Percentiles rank a stretch among this genome's conserved stretches.
Conservation (phyloP, 2,888 invertebrate species). For the Trilocha varians region DNA sequence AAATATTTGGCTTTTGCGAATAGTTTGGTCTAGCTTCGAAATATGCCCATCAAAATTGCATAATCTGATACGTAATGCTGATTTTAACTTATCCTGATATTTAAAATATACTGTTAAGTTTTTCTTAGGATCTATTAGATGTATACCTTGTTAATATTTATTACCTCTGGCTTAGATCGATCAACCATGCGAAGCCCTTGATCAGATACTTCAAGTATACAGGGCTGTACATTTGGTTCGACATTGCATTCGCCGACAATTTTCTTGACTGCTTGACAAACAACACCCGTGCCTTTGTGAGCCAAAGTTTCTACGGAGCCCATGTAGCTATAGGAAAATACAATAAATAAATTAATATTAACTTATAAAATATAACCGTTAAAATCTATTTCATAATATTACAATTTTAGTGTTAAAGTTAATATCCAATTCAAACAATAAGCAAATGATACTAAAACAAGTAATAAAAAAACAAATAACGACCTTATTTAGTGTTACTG, state of each 20-base stretch:
- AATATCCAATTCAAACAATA: no score
- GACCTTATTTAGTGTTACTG: no score
- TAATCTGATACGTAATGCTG: no score
- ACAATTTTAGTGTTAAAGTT: no score
- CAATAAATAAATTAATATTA: slow-evolving; percentile 3
- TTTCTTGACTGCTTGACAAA: slow-evolving; percentile 92
- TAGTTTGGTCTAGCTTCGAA: background rate
- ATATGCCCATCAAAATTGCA: background rate
- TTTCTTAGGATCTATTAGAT: no score
- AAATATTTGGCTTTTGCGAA: background rate
- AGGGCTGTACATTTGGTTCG: slow-evolving; percentile 84
- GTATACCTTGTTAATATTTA: no score
- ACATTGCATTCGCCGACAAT: slow-evolving; percentile 80
- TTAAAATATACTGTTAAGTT: no score
- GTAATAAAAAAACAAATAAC: no score
- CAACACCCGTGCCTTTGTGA: slow-evolving; percentile 97
- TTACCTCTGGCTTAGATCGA: slow-evolving; percentile 83
- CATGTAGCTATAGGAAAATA: slow-evolving; percentile 77
- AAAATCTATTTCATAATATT: no score
- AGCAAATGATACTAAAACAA: no score
- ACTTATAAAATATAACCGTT: background rate
- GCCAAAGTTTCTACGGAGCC: slow-evolving; percentile 97
- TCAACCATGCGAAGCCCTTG: slow-evolving; percentile 97
- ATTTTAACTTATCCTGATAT: no score
- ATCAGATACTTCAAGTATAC: slow-evolving; percentile 95